Conservation (phyloP, 1,140 invertebrate genomes). For the Archegozetes longisetosus region DNA sequence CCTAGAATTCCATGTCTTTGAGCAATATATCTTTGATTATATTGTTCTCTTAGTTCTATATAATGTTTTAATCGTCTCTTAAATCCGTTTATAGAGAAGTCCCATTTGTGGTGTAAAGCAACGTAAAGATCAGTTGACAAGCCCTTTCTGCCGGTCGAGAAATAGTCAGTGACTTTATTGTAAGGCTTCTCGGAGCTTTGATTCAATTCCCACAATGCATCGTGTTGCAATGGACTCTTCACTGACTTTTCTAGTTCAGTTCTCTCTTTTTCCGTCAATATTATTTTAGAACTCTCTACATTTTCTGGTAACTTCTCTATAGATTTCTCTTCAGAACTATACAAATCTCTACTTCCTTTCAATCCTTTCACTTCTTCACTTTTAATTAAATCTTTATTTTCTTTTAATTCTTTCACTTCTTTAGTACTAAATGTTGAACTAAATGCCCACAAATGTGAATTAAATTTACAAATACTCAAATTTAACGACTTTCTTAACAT, state of each 20-base stretch:
- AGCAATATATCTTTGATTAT: slow-evolving; percentile 4
- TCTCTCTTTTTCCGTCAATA: neutral
- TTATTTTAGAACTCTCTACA: too few species aligned
- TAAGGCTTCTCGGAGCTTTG: neutral
- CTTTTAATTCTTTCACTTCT: too few species aligned
- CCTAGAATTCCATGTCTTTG: slow-evolving; percentile 5
- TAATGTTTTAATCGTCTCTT: neutral
- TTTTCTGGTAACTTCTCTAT: too few species aligned
- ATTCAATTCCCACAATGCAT: neutral
- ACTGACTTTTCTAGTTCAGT: neutral
- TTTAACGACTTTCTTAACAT: too few species aligned
- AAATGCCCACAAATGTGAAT: too few species aligned
- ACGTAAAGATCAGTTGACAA: slow-evolving; percentile 2
- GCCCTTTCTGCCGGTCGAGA: neutral
- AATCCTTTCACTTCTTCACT: too few species aligned
- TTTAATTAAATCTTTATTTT: too few species aligned
- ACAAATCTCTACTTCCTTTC: too few species aligned
- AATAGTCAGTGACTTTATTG: neutral
- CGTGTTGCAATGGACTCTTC: neutral
- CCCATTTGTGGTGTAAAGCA: slow-evolving; percentile 3
- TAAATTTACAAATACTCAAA: too few species aligned
- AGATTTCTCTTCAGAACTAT: too few species aligned
- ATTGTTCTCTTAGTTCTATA: neutral
- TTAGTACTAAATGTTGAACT: too few species aligned
- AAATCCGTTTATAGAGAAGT: neutral